Percentiles rank a stretch among this genome's conserved stretches.
Conservation (phyloP, 2,113 vertebrate genomes). For the Mionectes macconnelli region DNA sequence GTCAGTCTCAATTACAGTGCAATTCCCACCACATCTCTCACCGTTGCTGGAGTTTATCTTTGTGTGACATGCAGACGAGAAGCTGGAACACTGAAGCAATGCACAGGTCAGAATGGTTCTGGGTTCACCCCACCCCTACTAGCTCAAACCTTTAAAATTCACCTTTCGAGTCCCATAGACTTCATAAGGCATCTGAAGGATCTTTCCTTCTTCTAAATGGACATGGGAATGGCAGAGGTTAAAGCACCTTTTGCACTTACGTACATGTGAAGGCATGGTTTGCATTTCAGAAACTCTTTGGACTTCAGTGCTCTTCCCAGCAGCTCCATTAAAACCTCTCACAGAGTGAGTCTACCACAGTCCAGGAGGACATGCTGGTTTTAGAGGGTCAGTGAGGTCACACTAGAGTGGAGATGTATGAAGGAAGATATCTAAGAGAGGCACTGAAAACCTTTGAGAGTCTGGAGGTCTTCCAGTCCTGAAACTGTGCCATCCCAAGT, state of each 20-base stretch:
- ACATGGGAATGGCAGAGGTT: background rate
- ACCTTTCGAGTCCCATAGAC: background rate
- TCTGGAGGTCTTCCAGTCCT: background rate
- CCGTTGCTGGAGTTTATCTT: background rate
- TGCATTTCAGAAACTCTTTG: background rate
- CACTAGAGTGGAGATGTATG: background rate
- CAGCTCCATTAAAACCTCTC: background rate
- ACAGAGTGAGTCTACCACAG: background rate
- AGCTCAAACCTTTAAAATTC: background rate
- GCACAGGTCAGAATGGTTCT: background rate
- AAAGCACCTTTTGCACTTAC: background rate
- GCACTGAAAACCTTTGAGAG: background rate
- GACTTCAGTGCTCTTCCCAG: background rate
- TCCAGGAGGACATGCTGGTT: background rate
- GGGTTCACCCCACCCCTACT: background rate
- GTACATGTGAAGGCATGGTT: background rate
- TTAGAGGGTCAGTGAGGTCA: background rate
- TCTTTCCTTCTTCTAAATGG: background rate
- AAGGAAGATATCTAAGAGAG: background rate
- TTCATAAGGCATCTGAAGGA: background rate
- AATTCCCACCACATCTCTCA: background rate
- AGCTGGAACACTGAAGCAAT: background rate
- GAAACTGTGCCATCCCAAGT: background rate
- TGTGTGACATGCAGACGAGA: fast-evolving
- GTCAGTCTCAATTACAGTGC: background rate